Evolutionary conservation across 2,888 invertebrate genomes (phyloP), one percentile per base, ranked within the genome.

Genomic region (Mesorhabditis belari): DNA sequence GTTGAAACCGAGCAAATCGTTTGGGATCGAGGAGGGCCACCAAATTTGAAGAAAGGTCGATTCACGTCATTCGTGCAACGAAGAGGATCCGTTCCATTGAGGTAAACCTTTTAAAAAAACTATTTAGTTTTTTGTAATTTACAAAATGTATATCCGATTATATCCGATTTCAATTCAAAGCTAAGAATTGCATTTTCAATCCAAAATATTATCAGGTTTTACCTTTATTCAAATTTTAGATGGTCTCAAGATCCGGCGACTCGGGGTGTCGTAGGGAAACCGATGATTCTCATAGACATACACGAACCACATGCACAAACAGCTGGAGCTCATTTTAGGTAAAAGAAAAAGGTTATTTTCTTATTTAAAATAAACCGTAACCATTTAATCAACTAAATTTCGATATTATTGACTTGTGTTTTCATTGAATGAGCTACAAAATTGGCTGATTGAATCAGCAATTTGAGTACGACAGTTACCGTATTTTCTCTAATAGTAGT

Each of bases 191-290:
- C n/a, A 44, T n/a, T n/a, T 44, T 44, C n/a, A 44, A 44, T n/a
- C n/a, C n/a, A 35, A 35, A 35, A 35, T 35, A 35, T 35, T n/a
- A 35, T 35, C 44, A n/a, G n/a, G n/a, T n/a, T n/a, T n/a, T n/a
- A n/a, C n/a, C n/a, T n/a, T n/a, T n/a, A 23, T 21, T 17, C n/a
- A 21, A 0, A n/a, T 27, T 61, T 21, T 52, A 58, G 71, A 81
- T 99, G 98, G 98, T 93, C 94, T 29, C 94, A 98, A 82, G 95
- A 96, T 81, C 88, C 92, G 62, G 90, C 91, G 23, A 95, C 94
- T 6, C 61, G 79, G 9, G 75, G 75, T 19, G 75, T 76, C 85
- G 92, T 94, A 1, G 93, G 95, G 0, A 98, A 98, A 83, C 98
- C 98, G 5, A 89, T 92, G 0, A 99, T 98, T 65, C 87, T 88